Base-by-base conservation (phyloP, 2,888 invertebrate species). In the Archips xylosteana region DNA sequence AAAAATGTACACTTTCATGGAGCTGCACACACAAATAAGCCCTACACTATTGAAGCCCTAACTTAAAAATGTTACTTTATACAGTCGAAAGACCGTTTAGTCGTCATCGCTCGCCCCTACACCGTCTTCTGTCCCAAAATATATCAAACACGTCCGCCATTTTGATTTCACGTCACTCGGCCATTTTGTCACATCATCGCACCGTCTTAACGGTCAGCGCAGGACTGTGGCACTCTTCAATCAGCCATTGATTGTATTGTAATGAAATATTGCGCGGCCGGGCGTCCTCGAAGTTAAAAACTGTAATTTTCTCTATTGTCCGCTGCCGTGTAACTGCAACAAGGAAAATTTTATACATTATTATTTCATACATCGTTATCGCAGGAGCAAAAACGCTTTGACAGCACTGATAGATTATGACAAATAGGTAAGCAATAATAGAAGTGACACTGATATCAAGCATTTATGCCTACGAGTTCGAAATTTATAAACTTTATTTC, bases 81-180 rank as follows among this genome's bases (percentile, higher is more conserved):
- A 83, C 88, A 88, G 80, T 87, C 85, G 85, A 83, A 79, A 75
- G 85, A 85, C 74, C 82, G 83, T 74, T 81, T 82, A 74, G 84
- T 77, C 85, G 91, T 92, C 94, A 94, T 92, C 91, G 91, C 82
- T 87, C 75, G 78, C 75, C 74, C 76, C 79, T 83, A 75, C 81
- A 78, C 92, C 92, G 92, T 85, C 92, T 88, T 78, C 93, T 85
- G 82, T 93, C 92, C 90, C 92, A 92, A 83, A 91, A 90, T 54
- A 91, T 86, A 74, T 91, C 89, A 78, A 87, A 88, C 83, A 88
- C 89, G 49, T 89, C 87, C 80, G 90, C 90, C 93, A 93, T 93
- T 84, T 86, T 88, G 76, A 45, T 57, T 66, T 73, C 70, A 80
- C 72, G 70, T 78, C 76, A 63, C 61, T 39, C 57, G 49, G 71